Percentiles rank a stretch among this genome's conserved stretches.
phyloP scores from a whole-genome alignment of 2,797 vertebrate genomes.

The Podarcis lilfordi region DNA sequence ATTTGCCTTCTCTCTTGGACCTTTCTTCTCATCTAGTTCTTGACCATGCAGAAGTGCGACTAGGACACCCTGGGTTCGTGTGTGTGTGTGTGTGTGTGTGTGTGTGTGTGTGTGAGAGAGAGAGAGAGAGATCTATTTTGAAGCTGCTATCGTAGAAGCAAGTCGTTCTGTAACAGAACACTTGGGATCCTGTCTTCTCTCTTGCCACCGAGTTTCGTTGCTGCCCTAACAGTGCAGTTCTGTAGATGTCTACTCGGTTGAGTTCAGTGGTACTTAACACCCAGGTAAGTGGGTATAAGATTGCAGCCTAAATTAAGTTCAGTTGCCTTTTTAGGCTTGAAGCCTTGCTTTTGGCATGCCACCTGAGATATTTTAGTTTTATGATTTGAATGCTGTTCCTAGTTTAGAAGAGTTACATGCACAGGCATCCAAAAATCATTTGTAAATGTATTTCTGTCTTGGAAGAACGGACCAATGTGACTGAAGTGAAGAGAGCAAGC shows the following conservation, averaged over 20 bases:
- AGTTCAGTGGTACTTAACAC: background rate
- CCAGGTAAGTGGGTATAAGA: background rate
- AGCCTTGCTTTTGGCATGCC: conserved; percentile 15
- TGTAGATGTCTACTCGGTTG: background rate
- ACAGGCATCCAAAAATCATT: background rate
- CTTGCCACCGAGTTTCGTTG: background rate
- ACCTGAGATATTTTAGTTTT: conserved; percentile 42
- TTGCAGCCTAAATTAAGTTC: conserved; percentile 16
- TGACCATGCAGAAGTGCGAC: background rate
- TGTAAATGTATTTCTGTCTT: conserved; percentile 20
- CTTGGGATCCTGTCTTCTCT: background rate
- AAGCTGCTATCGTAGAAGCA: background rate
- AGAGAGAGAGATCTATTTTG: conserved; percentile 1
- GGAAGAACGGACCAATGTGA: background rate
- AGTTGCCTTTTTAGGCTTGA: conserved; percentile 7
- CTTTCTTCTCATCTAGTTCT: background rate
- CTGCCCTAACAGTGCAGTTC: background rate
- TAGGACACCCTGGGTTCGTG: background rate
- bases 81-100: background rate
- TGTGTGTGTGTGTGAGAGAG: too few species aligned
- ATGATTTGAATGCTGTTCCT: conserved; percentile 35
- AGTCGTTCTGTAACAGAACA: background rate
- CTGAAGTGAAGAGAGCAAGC: background rate
- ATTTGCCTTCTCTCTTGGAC: too few species aligned
- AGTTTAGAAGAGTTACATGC: conserved; percentile 15